A percentile compares a stretch with the other conserved stretches of the same genome.
Conservation (phyloP, 2,113 vertebrate genomes). For the Cyrtonyx montezumae region DNA sequence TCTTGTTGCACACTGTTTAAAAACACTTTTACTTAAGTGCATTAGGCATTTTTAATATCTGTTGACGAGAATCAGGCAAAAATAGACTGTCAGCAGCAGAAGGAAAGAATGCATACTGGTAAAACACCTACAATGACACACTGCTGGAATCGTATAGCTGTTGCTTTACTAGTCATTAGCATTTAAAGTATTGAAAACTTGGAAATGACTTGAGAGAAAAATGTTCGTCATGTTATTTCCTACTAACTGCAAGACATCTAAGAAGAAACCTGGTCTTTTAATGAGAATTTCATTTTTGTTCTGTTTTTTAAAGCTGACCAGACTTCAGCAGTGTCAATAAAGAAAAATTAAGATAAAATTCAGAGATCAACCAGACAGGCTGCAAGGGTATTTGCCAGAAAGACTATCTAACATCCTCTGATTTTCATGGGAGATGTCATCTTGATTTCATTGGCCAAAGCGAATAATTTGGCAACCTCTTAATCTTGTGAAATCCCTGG, state of each 20-base stretch:
- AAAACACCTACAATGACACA: rapidly evolving
- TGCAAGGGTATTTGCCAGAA: neutral
- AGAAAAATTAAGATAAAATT: neutral
- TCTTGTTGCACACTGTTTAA: rapidly evolving
- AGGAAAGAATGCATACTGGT: neutral
- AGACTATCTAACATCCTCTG: neutral
- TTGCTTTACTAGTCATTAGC: neutral
- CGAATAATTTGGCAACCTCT: neutral
- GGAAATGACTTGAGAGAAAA: neutral
- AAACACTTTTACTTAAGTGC: neutral
- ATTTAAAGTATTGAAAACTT: neutral
- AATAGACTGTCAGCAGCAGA: neutral
- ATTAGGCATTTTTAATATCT: neutral
- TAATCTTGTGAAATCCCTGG: neutral
- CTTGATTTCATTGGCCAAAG: neutral
- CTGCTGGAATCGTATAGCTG: neutral
- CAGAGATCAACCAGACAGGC: neutral
- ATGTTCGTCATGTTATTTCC: neutral
- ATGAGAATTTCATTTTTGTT: neutral
- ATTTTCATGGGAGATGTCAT: neutral
- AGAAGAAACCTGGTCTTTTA: neutral
- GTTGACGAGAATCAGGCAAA: neutral
- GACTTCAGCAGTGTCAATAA: neutral
- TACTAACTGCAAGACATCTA: neutral
- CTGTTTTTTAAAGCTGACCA: neutral